phyloP scores from a whole-genome alignment of 2,888 invertebrate genomes.

The Eilema caniola region DNA sequence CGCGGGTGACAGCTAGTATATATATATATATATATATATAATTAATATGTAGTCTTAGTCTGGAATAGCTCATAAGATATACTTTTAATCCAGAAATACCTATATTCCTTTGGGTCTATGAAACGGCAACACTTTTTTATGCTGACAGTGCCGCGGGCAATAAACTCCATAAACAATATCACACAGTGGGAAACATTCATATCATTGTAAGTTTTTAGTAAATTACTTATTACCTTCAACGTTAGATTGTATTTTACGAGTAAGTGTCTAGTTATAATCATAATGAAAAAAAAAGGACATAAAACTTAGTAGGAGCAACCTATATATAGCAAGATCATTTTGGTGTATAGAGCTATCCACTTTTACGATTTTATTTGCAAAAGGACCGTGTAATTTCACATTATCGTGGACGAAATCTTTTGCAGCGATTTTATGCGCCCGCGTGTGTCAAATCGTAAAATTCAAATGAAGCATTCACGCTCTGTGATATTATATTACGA shows the following conservation, averaged over 20 bases:
- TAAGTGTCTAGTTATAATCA: background rate
- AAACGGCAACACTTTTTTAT: too few relatives aligned
- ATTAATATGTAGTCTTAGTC: too few relatives aligned
- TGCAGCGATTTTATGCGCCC: slow-evolving; percentile 30
- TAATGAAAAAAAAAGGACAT: background rate
- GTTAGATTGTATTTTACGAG: background rate
- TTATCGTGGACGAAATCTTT: slow-evolving; percentile 39
- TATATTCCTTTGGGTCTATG: too few relatives aligned
- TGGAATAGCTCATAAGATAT: too few relatives aligned
- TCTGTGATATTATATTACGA: slow-evolving; percentile 15
- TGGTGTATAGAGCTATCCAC: slow-evolving; percentile 37
- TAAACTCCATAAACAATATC: too few relatives aligned
- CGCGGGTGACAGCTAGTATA: too few relatives aligned
- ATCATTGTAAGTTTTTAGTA: background rate
- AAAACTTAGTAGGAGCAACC: background rate
- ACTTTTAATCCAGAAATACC: too few relatives aligned
- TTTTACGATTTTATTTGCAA: slow-evolving; percentile 44
- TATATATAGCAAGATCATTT: slow-evolving; percentile 26
- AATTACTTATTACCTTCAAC: background rate
- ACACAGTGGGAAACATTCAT: too few relatives aligned
- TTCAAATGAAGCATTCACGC: slow-evolving; percentile 35
- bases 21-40: too few relatives aligned
- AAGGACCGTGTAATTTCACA: slow-evolving; percentile 36
- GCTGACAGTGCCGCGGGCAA: too few relatives aligned
- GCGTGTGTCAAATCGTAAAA: slow-evolving; percentile 41